These are phyloP conservation scores for Mythimna vitellina DNA, from an alignment of 2,888 invertebrate species.

Conservation along the genomic window DNA sequence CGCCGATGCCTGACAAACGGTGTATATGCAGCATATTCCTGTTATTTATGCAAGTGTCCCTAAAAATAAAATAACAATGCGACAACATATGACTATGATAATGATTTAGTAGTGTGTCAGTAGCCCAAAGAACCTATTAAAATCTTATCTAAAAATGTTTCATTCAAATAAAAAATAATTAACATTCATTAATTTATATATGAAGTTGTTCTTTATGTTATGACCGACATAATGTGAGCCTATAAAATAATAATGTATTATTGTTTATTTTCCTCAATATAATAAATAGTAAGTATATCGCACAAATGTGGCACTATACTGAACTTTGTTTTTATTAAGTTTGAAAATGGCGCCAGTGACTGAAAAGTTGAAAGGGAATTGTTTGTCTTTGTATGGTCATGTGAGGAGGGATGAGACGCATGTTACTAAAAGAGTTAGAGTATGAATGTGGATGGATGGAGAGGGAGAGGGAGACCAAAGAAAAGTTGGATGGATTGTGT, in stretches of 20 bases:
- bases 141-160: slow-evolving; percentile 38
- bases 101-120: slow-evolving; percentile 21
- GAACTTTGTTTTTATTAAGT: too few relatives aligned
- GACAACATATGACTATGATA: slow-evolving; percentile 14
- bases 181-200: not conserved
- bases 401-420: too few relatives aligned
- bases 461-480: too few relatives aligned
- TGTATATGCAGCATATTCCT: not conserved
- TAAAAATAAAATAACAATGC: slow-evolving; percentile 1
- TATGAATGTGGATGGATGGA: too few relatives aligned
- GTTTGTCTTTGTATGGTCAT: too few relatives aligned
- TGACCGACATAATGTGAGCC: not conserved
- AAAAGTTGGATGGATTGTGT: too few relatives aligned
- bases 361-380: too few relatives aligned
- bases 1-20: too few relatives aligned
- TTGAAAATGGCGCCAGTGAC: too few relatives aligned
- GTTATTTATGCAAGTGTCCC: not conserved
- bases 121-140: slow-evolving; percentile 36
- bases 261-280: not conserved
- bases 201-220: not conserved
- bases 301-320: too few relatives aligned
- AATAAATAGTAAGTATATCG: too few relatives aligned
- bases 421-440: too few relatives aligned
- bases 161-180: slow-evolving; percentile 24
- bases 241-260: slow-evolving; percentile 3